phyloP scores from a whole-genome alignment of 2,888 invertebrate species.

The Pasiphila rectangulata region DNA sequence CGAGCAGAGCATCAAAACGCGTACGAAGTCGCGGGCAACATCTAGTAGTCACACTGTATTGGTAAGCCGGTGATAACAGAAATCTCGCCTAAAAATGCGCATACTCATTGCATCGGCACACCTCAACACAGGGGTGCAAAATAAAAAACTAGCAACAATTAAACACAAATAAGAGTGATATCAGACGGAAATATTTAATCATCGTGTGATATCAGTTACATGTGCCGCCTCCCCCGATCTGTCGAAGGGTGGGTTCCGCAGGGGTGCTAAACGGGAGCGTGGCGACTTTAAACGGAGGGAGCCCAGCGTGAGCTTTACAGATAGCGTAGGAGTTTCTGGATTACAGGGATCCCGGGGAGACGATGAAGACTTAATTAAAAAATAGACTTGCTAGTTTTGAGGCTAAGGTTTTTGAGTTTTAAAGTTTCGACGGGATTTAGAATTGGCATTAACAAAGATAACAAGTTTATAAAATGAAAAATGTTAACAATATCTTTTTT shows the following conservation, averaged over 20 bases:
- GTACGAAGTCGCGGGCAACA: too few species aligned
- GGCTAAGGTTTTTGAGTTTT: too few species aligned
- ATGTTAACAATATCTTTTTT: too few species aligned
- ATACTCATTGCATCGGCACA: too few species aligned
- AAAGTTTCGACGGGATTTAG: too few species aligned
- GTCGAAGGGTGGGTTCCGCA: not conserved
- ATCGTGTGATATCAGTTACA: conserved; percentile 48
- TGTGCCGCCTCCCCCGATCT: conserved; percentile 18
- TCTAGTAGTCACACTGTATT: too few species aligned
- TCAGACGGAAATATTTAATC: conserved; percentile 55
- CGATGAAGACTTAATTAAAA: conserved; percentile 12
- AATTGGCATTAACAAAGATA: too few species aligned
- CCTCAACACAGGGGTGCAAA: conserved; percentile 9
- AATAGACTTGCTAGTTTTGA: too few species aligned
- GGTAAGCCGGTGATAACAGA: too few species aligned
- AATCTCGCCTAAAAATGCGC: too few species aligned
- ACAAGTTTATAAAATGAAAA: too few species aligned
- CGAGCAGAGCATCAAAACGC: too few species aligned
- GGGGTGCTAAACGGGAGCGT: conserved; percentile 24
- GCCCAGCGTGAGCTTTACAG: conserved; percentile 10
- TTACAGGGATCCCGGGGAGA: conserved; percentile 13
- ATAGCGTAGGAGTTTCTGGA: conserved; percentile 9
- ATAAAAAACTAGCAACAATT: conserved; percentile 31
- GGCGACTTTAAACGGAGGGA: conserved; percentile 22
- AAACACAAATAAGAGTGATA: conserved; percentile 45